A percentile compares a stretch with the other conserved stretches of the same genome.
Conservation (phyloP, 2,797 vertebrate species). For the Denticeps clupeoides region DNA sequence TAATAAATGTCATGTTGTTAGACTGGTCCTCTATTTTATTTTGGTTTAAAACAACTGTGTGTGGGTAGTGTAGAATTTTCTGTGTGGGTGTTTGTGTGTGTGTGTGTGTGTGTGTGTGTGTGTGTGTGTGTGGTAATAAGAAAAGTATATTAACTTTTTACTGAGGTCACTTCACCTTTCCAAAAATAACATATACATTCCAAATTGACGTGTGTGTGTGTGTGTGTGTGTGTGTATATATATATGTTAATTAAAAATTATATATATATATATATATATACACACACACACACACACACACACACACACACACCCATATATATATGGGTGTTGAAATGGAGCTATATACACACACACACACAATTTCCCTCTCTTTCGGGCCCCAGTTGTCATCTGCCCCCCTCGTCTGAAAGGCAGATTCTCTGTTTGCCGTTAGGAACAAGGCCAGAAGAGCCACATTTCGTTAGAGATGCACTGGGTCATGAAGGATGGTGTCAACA, state of each 20-base stretch:
- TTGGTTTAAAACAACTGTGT: too few species aligned
- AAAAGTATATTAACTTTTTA: background rate
- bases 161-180: slow-evolving; percentile 8
- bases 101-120: background rate
- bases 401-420: background rate
- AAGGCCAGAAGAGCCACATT: background rate
- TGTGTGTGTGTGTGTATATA: background rate
- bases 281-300: too few species aligned
- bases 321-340: too few species aligned
- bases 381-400: background rate
- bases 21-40: background rate
- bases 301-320: too few species aligned
- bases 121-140: background rate
- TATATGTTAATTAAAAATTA: slow-evolving; percentile 1
- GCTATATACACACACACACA: too few species aligned
- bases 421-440: background rate
- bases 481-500: too few species aligned
- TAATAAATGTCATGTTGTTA: background rate
- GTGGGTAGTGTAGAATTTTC: background rate
- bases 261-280: background rate
- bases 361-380: background rate
- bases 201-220: background rate
- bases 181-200: background rate
- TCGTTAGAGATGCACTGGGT: background rate
- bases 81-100: slow-evolving; percentile 2